Conservation (phyloP, 2,797 vertebrate genomes). For the Enteromius argenteus region DNA sequence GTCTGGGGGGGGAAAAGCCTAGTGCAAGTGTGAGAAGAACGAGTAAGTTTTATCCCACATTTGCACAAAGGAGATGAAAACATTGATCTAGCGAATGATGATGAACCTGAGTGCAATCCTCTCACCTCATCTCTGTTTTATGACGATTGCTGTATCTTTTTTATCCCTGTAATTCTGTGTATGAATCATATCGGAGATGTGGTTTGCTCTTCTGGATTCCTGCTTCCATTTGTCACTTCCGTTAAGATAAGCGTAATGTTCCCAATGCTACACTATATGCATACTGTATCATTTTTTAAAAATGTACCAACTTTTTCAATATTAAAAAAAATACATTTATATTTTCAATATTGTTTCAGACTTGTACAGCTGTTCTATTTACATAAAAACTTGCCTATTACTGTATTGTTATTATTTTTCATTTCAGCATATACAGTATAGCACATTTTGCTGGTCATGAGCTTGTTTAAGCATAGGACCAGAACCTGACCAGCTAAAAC, state of each 20-base stretch:
- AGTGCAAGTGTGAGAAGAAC: not conserved
- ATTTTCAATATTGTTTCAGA: not conserved
- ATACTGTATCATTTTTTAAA: not conserved
- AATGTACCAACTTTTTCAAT: not conserved
- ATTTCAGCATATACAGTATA: not conserved
- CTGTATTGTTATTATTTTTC: not conserved
- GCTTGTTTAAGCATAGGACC: no score
- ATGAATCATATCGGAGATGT: not conserved
- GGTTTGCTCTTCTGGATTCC: constrained; percentile 19
- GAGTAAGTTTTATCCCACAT: not conserved
- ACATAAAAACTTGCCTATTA: not conserved
- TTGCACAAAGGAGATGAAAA: constrained; percentile 25
- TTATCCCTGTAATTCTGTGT: constrained; percentile 24
- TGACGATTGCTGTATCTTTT: not conserved
- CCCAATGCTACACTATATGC: not conserved
- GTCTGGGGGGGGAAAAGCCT: no score
- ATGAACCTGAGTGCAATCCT: constrained; percentile 2
- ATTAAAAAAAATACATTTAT: not conserved
- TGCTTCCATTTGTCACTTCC: constrained; percentile 28
- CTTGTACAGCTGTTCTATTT: not conserved
- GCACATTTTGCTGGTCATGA: not conserved
- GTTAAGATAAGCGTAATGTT: constrained; percentile 17
- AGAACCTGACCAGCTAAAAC: no score
- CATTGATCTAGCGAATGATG: constrained; percentile 14
- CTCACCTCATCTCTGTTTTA: constrained; percentile 9